Percentiles rank a stretch among this genome's conserved stretches.
These are phyloP conservation scores for Lithophane semibrunnea DNA, from an alignment of 2,888 invertebrate genomes.

Conservation along the genomic window DNA sequence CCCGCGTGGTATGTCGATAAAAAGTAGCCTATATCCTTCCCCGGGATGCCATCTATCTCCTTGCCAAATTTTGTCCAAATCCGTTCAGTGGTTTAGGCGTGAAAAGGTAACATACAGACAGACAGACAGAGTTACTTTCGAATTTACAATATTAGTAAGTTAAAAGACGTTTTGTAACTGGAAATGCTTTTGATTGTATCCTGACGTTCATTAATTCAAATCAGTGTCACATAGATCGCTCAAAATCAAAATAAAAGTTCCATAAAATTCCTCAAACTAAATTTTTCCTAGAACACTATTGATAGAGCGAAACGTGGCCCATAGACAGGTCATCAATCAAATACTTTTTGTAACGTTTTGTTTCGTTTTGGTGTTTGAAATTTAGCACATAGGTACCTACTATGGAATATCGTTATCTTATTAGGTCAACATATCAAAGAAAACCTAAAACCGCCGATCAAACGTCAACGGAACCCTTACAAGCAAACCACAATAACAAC, in stretches of 20 bases:
- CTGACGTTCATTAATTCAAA: neutral
- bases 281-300: neutral
- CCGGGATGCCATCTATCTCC: no score
- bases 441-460: neutral
- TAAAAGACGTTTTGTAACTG: neutral
- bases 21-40: no score
- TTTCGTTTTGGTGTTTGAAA: neutral
- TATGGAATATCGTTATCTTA: neutral
- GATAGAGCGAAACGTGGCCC: neutral
- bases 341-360: neutral
- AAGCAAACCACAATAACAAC: conserved; percentile 20
- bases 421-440: conserved; percentile 16
- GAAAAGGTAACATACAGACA: no score
- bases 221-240: neutral
- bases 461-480: conserved; percentile 29
- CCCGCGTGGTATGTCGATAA: no score
- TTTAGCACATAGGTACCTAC: neutral
- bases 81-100: no score
- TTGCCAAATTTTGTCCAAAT: no score
- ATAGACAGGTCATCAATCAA: neutral
- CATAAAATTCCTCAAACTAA: neutral
- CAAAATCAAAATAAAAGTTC: neutral
- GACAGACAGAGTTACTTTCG: no score
- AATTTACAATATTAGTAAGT: no score
- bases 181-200: neutral